phyloP scores from a whole-genome alignment of 2,113 vertebrate genomes.

The Ginglymostoma cirratum region DNA sequence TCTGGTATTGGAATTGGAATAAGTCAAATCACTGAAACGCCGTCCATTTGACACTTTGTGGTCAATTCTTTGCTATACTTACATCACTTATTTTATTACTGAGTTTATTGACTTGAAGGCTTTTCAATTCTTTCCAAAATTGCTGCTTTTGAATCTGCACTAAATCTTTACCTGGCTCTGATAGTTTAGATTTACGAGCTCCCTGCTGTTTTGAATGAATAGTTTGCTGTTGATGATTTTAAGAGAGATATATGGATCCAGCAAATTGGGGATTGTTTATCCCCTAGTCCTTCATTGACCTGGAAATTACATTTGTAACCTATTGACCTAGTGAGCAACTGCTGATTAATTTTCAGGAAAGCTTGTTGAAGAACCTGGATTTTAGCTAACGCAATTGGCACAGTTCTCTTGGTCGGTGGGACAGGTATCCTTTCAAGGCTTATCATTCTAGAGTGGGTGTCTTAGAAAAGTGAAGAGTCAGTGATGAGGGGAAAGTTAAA shows the following conservation, averaged over 20 bases:
- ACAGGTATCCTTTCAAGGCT: neutral
- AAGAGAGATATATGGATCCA: neutral
- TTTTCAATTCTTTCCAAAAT: neutral
- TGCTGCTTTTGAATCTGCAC: neutral
- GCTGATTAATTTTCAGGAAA: neutral
- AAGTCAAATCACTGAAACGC: neutral
- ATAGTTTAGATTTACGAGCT: neutral
- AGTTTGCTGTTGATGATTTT: neutral
- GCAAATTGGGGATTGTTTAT: neutral
- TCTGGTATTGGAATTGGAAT: neutral
- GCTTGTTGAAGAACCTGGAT: neutral
- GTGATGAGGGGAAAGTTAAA: neutral
- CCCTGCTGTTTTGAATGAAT: neutral
- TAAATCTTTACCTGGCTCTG: neutral
- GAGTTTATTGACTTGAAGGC: neutral
- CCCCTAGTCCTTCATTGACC: neutral
- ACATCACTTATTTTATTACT: neutral
- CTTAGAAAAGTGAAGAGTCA: neutral
- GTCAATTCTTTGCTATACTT: neutral
- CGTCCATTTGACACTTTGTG: neutral
- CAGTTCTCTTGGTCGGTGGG: neutral
- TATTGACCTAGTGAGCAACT: neutral
- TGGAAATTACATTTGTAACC: neutral
- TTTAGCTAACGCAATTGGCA: neutral
- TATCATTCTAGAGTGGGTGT: conserved; percentile 36